Evolutionary conservation across 2,797 vertebrate species (phyloP).

Genomic region (Poeciliopsis presidionis): DNA sequence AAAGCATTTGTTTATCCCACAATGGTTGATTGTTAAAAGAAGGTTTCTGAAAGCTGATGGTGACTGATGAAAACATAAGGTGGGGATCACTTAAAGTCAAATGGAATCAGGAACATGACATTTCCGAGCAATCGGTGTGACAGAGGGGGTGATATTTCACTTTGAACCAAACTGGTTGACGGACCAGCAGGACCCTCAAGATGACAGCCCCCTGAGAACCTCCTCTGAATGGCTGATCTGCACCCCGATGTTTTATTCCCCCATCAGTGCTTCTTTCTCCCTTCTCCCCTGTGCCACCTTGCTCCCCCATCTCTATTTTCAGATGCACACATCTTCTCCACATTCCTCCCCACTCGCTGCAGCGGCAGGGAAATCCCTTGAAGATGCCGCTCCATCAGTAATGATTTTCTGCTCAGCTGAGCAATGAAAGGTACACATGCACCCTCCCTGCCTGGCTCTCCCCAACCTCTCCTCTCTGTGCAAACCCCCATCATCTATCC

Average conservation of each 20-base stretch:
- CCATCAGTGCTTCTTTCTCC: neutral
- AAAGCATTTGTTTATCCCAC: neutral
- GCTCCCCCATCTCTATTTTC: conserved; percentile 36
- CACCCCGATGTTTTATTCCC: conserved; percentile 16
- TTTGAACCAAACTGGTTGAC: neutral
- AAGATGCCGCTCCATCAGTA: conserved; percentile 74
- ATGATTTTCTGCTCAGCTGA: conserved; percentile 78
- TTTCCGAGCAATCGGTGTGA: neutral
- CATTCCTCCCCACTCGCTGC: conserved; percentile 22
- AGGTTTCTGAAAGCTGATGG: neutral
- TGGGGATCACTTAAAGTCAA: conserved; percentile 1
- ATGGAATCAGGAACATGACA: neutral
- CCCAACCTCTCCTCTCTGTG: conserved; percentile 22
- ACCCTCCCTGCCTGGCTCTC: conserved; percentile 37
- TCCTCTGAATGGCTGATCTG: neutral
- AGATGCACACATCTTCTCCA: conserved; percentile 38
- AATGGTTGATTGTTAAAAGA: neutral
- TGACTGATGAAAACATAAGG: neutral
- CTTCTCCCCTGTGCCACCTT: neutral
- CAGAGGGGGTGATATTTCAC: conserved; percentile 1
- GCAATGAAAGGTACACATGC: conserved; percentile 62
- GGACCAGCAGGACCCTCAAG: conserved; percentile 4
- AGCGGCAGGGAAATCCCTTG: conserved; percentile 70
- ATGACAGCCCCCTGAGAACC: neutral
- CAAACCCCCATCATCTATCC: conserved; percentile 63